Evolutionary conservation across 2,888 invertebrate species (phyloP), one percentile per base, ranked within the genome.

Genomic region (Sthenelais limicola): DNA sequence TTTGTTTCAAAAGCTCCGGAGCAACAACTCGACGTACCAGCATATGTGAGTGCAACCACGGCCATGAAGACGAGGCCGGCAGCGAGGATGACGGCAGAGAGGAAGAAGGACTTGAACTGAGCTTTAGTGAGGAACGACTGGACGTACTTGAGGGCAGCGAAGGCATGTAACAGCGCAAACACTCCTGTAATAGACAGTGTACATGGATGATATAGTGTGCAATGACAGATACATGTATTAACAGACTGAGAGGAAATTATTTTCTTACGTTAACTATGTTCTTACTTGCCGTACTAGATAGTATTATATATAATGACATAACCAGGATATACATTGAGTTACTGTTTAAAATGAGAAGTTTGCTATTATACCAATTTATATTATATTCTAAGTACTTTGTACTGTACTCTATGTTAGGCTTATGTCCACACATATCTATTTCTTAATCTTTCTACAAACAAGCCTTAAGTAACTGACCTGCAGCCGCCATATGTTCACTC

Each of bases 401-500:
- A n/a, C n/a, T n/a, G n/a, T n/a, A n/a, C n/a, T n/a, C n/a, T n/a
- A n/a, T n/a, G n/a, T 56, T 26, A 21, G 12, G 12, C 9, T 28
- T 26, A 56, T 12, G 30, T 7, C 30, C 12, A 56, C 28, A 18
- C 4, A 7, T 26, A n/a, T 18, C 30, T 7, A 18, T 26, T 7
- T 9, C 12, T 56, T 56, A 7, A 15, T 7, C 15, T 9, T 15
- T 28, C 9, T 12, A 56, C 7, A 7, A 56, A 30, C 15, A 26
- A 26, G 9, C 30, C 9, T 21, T 28, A 21, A 56, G 56, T 32
- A 71, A 78, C 81, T 80, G 88, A 93, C 94, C 94, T 83, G 94
- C 93, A 47, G 99, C 97, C 48, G 99, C 98, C 99, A 99, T 99
- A 86, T 99, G 99, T 89, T 99, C 99, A 85, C 97, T 97, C 2